Percentiles rank a stretch among this genome's conserved stretches.
These are phyloP conservation scores for Ophion ellenae DNA, from an alignment of 2,888 invertebrate genomes.

Conservation along the genomic window DNA sequence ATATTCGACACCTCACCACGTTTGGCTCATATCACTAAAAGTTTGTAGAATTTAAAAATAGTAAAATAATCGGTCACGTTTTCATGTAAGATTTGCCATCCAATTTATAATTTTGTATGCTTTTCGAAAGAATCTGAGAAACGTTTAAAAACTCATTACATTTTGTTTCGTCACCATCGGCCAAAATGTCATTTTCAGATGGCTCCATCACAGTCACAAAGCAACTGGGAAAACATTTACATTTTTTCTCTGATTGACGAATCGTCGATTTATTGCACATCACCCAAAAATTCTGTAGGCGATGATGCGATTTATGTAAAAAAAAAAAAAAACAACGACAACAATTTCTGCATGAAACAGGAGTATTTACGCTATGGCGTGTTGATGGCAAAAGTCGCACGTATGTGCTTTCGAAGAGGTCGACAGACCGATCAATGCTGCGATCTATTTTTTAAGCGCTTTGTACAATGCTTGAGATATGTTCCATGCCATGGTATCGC, in stretches of 20 bases:
- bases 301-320: conserved; percentile 18
- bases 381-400: background rate
- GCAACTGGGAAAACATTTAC: conserved; percentile 6
- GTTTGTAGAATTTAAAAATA: background rate
- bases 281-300: conserved; percentile 15
- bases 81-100: background rate
- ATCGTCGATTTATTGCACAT: conserved; percentile 16
- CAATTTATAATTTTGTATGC: background rate
- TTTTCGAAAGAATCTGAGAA: background rate
- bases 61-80: background rate
- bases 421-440: conserved; percentile 13
- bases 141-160: background rate
- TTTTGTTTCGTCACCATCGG: conserved; percentile 12
- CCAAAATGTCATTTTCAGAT: conserved; percentile 48
- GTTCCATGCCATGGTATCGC: background rate
- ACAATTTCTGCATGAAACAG: conserved; percentile 32
- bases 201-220: conserved; percentile 2
- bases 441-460: conserved; percentile 43
- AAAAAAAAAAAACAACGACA: no score
- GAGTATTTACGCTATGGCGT: conserved; percentile 2
- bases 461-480: conserved; percentile 51
- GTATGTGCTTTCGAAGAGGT: background rate
- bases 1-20: background rate
- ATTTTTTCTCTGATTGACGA: conserved; percentile 18
- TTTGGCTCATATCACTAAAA: background rate